phyloP scores from a whole-genome alignment of 2,113 vertebrate genomes.

The Sphyrna mokarran region DNA sequence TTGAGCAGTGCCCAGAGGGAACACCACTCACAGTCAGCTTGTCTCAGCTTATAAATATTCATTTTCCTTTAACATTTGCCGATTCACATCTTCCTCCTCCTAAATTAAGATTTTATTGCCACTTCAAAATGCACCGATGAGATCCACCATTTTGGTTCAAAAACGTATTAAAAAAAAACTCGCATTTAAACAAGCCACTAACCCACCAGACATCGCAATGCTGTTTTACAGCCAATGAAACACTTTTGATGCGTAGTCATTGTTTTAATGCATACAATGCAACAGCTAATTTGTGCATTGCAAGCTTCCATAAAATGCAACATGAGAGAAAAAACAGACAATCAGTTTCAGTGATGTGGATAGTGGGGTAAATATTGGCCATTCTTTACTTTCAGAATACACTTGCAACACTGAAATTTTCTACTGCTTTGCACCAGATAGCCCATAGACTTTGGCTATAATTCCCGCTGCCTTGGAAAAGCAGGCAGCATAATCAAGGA shows the following conservation, averaged over 20 bases:
- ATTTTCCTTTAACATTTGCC: constrained; percentile 8
- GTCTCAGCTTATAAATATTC: constrained; percentile 26
- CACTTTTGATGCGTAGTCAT: background rate
- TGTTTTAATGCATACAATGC: background rate
- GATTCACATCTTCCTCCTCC: background rate
- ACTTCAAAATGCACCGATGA: background rate
- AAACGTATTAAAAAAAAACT: background rate
- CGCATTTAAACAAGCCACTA: background rate
- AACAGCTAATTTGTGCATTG: background rate
- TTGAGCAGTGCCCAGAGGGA: background rate
- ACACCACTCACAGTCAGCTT: background rate
- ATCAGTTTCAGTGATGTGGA: background rate
- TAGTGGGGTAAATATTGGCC: background rate
- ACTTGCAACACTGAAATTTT: background rate
- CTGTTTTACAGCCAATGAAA: background rate
- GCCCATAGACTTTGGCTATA: too few relatives aligned
- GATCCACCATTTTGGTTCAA: background rate
- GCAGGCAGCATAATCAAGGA: too few relatives aligned
- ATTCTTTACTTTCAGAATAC: background rate
- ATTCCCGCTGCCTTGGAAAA: too few relatives aligned
- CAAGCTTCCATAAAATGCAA: background rate
- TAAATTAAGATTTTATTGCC: constrained; percentile 10
- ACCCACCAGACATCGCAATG: background rate
- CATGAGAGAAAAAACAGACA: background rate
- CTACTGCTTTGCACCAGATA: too few relatives aligned